phyloP scores from a whole-genome alignment of 35 echinoderm and acorn worm species.

The Amphiura filiformis region DNA sequence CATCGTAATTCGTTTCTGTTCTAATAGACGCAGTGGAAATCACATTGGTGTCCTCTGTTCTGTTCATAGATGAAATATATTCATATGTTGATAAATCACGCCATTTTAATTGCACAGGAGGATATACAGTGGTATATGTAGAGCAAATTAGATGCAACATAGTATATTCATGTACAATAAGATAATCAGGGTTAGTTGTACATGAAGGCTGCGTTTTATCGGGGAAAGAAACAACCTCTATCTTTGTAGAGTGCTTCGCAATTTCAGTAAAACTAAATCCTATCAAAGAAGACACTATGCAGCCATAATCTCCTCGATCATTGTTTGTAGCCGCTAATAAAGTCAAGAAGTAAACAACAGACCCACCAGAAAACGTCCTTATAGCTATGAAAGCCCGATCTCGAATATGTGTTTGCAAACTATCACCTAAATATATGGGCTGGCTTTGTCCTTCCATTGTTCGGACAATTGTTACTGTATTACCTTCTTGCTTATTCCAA shows the following conservation, averaged over 20 bases:
- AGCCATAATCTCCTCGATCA: not conserved
- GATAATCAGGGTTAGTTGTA: not conserved
- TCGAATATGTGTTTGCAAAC: not conserved
- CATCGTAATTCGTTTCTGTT: not conserved
- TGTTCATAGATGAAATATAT: not conserved
- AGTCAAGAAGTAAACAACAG: not conserved
- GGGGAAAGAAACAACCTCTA: not conserved
- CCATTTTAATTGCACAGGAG: not conserved
- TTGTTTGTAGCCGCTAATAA: not conserved
- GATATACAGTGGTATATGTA: not conserved
- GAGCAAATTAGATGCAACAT: not conserved
- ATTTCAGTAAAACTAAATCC: not conserved
- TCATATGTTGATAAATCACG: not conserved
- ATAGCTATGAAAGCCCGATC: not conserved
- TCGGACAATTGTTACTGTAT: not conserved
- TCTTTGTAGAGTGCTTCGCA: not conserved
- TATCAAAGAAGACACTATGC: not conserved
- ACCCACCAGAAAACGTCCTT: not conserved
- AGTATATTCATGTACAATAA: not conserved
- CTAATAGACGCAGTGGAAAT: not conserved
- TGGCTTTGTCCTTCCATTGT: not conserved
- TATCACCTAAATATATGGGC: not conserved
- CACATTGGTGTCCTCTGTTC: not conserved
- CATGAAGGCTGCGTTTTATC: not conserved
- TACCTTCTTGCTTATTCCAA: not conserved